A percentile compares a stretch with the other conserved stretches of the same genome.
Conservation (phyloP, 2,113 vertebrate species). For the Asarcornis scutulata region DNA sequence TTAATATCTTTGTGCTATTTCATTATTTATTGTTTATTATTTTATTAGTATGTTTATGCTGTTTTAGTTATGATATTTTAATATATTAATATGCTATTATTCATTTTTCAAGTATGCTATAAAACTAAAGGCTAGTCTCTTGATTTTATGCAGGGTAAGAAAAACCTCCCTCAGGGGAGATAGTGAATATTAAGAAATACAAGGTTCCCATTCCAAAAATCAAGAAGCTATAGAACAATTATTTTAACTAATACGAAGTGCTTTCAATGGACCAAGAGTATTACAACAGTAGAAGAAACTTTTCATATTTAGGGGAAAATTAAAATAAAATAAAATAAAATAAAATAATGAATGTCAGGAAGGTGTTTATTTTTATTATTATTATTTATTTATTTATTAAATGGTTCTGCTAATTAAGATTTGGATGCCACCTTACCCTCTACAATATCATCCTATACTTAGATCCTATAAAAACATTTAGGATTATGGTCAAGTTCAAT, state of each 20-base stretch:
- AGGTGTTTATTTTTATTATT: background rate
- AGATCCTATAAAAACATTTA: accelerated
- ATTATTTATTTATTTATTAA: background rate
- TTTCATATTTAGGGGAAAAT: background rate
- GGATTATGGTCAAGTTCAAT: background rate
- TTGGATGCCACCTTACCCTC: background rate
- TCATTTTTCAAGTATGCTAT: background rate
- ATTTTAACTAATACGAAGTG: background rate
- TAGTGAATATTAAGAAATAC: background rate
- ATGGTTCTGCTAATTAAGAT: background rate
- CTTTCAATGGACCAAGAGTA: background rate
- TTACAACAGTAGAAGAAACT: background rate
- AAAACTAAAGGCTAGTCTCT: background rate
- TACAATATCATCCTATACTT: background rate
- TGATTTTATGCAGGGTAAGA: background rate
- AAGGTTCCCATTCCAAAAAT: background rate
- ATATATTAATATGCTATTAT: no score
- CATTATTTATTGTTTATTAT: no score
- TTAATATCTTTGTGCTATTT: no score
- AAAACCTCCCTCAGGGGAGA: background rate
- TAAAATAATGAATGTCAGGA: background rate
- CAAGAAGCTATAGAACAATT: background rate
- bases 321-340: no score
- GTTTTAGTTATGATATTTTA: no score
- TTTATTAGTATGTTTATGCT: no score